Conservation (phyloP, 2,113 vertebrate species). For the rat (Rattus norvegicus) region GRCr8 NC_086039.1:37952501-37953000, state of each 20-base stretch:
- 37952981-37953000: conserved; percentile 92
- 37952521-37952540: conserved; percentile 41
- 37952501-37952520: conserved; percentile 50
- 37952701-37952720: not conserved
- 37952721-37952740: not conserved
- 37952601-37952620: not conserved
- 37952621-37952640: not conserved
- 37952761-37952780: not conserved
- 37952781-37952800: not conserved
- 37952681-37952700: not conserved
- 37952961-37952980: conserved; percentile 92
- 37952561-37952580: not conserved
- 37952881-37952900: conserved; percentile 53
- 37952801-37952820: not conserved
- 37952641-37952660: too few species aligned
- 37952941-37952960: conserved; percentile 87
- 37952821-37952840: conserved; percentile 8
- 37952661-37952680: not conserved
- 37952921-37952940: conserved; percentile 43
- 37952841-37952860: conserved; percentile 62
- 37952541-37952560: conserved; percentile 52
- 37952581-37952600: not conserved
- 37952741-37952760: not conserved
- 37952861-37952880: conserved; percentile 38
- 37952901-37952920: conserved; percentile 43